A percentile compares a stretch with the other conserved stretches of the same genome.
Evolutionary conservation across 35 echinoderm and acorn worm genomes (phyloP).

Genomic region (Lytechinus pictus): DNA sequence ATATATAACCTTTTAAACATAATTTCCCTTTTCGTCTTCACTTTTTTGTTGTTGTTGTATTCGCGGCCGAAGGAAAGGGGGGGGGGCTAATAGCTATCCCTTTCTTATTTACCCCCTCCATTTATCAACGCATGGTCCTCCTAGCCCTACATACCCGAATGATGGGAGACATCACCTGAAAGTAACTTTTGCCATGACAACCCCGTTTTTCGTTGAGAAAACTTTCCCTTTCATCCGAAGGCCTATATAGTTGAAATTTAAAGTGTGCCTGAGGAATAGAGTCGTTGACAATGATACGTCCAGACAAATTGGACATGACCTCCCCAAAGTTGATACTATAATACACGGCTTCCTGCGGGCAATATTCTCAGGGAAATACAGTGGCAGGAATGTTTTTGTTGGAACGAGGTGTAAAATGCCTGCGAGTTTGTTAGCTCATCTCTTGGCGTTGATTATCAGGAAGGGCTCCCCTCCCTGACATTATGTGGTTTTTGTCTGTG

Average conservation of each 20-base stretch:
- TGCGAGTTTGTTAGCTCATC: too few relatives aligned
- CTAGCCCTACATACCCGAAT: too few relatives aligned
- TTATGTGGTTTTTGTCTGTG: neutral
- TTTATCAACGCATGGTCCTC: too few relatives aligned
- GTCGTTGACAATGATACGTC: neutral
- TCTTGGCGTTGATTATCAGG: too few relatives aligned
- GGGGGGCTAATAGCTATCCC: too few relatives aligned
- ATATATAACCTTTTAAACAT: too few relatives aligned
- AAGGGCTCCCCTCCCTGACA: neutral
- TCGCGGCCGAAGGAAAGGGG: too few relatives aligned
- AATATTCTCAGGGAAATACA: neutral
- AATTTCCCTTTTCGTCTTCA: too few relatives aligned
- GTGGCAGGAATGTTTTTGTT: neutral
- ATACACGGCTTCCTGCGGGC: slow-evolving; percentile 6
- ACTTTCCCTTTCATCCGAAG: neutral
- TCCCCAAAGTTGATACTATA: neutral
- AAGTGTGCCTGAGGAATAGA: neutral
- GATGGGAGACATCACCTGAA: too few relatives aligned
- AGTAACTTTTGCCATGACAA: too few relatives aligned
- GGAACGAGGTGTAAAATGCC: neutral
- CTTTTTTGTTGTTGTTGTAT: too few relatives aligned
- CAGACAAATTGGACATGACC: slow-evolving; percentile 9
- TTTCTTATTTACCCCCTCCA: too few relatives aligned
- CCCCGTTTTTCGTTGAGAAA: neutral
- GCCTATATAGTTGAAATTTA: neutral